A percentile compares a stretch with the other conserved stretches of the same genome.
These are phyloP conservation scores for Cyphomyrus plagiostoma DNA, from an alignment of 2,113 vertebrate species.

Conservation along the genomic window DNA sequence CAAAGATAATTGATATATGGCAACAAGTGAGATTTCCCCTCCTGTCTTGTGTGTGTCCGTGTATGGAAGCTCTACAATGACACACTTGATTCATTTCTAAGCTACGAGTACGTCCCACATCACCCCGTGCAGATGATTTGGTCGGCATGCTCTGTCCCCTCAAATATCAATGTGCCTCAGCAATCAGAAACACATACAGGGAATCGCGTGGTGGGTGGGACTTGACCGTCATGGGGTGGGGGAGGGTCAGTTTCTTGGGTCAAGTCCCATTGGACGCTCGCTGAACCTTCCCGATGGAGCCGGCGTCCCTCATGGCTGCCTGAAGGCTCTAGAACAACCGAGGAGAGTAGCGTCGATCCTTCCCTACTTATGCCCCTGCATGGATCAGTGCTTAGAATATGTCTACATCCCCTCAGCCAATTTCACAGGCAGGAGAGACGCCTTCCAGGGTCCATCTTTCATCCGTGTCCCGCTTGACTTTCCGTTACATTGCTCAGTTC, in stretches of 20 bases:
- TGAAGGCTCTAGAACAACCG: constrained; percentile 58
- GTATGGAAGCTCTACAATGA: constrained; percentile 35
- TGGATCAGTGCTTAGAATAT: constrained; percentile 74
- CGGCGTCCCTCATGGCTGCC: constrained; percentile 61
- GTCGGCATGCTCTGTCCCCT: constrained; percentile 45
- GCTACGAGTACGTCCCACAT: constrained; percentile 29
- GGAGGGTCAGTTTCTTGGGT: constrained; percentile 28
- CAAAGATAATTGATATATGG: neutral
- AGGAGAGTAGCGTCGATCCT: constrained; percentile 54
- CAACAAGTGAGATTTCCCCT: constrained; percentile 11
- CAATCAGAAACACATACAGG: constrained; percentile 29
- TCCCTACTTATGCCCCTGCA: constrained; percentile 67
- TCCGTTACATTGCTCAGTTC: neutral
- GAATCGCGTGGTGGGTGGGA: constrained; percentile 29
- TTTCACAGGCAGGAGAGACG: constrained; percentile 64
- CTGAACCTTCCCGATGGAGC: constrained; percentile 50
- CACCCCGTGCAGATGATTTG: constrained; percentile 42
- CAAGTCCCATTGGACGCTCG: constrained; percentile 50
- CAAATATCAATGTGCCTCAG: constrained; percentile 59
- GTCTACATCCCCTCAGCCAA: constrained; percentile 73
- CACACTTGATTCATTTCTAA: constrained; percentile 21
- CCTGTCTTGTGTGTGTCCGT: neutral
- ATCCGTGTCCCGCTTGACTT: constrained; percentile 10
- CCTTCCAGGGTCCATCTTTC: constrained; percentile 30
- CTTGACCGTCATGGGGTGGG: neutral